Percentiles rank a stretch among this genome's conserved stretches.
phyloP scores from a whole-genome alignment of 2,888 invertebrate genomes.

The Rhamphomyia laevipes region DNA sequence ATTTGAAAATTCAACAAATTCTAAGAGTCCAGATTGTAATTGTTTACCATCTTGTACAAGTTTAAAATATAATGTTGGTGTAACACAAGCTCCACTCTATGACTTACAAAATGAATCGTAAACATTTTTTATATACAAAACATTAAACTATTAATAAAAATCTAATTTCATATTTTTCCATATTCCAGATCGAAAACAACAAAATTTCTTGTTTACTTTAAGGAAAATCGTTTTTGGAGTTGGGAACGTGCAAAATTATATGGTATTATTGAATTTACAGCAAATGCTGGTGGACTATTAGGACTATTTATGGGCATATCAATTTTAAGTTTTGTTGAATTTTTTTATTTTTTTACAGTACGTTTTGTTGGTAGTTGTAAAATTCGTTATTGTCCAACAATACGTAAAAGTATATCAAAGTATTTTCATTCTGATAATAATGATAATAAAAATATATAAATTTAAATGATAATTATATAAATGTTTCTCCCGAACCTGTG shows the following conservation, averaged over 20 bases:
- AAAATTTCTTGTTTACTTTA: neutral
- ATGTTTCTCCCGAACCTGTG: too few species aligned
- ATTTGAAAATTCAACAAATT: neutral
- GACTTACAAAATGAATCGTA: neutral
- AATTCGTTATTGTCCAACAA: slow-evolving; percentile 13
- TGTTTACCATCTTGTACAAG: slow-evolving; percentile 2
- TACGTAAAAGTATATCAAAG: too few species aligned
- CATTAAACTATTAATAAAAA: too few species aligned
- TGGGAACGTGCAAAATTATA: slow-evolving; percentile 47
- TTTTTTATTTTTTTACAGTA: slow-evolving; percentile 36
- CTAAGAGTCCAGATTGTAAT: neutral
- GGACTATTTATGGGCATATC: slow-evolving; percentile 23
- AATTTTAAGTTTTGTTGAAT: slow-evolving; percentile 28
- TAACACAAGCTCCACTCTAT: slow-evolving; percentile 2
- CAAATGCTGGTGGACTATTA: slow-evolving; percentile 48
- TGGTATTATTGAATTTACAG: slow-evolving; percentile 48
- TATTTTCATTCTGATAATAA: too few species aligned
- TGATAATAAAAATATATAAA: too few species aligned
- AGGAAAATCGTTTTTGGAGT: slow-evolving; percentile 44
- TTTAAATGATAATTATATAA: too few species aligned
- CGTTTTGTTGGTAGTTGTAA: slow-evolving; percentile 28
- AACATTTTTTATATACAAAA: neutral
- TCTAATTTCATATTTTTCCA: neutral
- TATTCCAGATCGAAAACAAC: neutral
- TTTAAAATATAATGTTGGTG: slow-evolving; percentile 1